Conservation (phyloP, 2,888 invertebrate species). For the Coenonympha glycerion region DNA sequence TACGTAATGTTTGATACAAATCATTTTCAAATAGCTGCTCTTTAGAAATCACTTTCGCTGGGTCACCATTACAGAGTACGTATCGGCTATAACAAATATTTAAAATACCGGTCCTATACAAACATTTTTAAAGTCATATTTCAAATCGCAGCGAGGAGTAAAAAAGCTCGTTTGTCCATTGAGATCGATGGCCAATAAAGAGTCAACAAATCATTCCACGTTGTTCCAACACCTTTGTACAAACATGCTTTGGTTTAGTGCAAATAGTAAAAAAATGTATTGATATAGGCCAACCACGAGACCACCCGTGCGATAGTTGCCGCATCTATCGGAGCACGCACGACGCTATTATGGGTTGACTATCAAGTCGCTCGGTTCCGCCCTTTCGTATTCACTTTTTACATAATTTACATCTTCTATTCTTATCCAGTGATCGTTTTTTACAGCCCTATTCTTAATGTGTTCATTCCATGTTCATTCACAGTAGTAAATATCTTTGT, state of each 20-base stretch:
- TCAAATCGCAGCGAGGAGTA: constrained; percentile 17
- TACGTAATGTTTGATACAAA: background rate
- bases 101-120: constrained; percentile 22
- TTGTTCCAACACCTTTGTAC: constrained; percentile 61
- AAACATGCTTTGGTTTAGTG: constrained; percentile 48
- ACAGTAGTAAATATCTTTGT: background rate
- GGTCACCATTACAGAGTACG: background rate
- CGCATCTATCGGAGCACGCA: constrained; percentile 53
- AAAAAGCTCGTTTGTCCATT: constrained; percentile 30
- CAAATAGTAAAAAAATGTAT: constrained; percentile 66
- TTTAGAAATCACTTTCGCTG: constrained; percentile 7
- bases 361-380: constrained; percentile 59
- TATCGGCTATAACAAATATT: constrained; percentile 34
- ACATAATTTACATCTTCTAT: constrained; percentile 68
- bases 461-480: background rate
- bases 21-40: background rate
- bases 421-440: constrained; percentile 35
- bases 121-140: constrained; percentile 21
- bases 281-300: constrained; percentile 31
- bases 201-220: constrained; percentile 63
- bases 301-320: constrained; percentile 65
- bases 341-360: constrained; percentile 50
- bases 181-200: constrained; percentile 59
- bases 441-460: constrained; percentile 26
- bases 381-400: constrained; percentile 57